Evolutionary conservation across 2,797 vertebrate species (phyloP), one percentile per base, ranked within the genome.

Genomic region (Rhynchonycteris naso): DNA sequence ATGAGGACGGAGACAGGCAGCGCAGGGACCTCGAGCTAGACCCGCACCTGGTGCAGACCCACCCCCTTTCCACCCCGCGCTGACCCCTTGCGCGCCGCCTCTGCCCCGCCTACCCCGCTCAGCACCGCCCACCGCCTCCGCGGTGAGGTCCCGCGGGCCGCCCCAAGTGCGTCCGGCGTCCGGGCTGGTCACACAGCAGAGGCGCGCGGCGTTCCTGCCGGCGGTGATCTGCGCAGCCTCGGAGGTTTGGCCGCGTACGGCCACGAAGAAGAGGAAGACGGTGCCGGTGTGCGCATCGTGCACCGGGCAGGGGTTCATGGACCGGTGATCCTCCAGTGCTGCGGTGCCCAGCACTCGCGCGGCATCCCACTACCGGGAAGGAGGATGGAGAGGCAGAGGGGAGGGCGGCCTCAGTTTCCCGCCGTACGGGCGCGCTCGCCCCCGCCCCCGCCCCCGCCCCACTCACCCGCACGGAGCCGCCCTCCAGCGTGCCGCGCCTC

Each of bases 231-330:
- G 99, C 84, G 99, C 98, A 15, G 98, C 97, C 97, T 99, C 99
- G 0, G 99, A 98, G 0, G 99, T 99, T 97, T 98, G 99, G 72
- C 99, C 99, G 47, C 99, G 98, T 78, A 99, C 99, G 0, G 99
- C 99, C 43, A 99, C 99, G 98, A 99, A 99, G 98, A 99, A 99
- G 72, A 99, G 98, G 98, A 99, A 99, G 94, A 99, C 97, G 0
- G 99, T 99, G n/a, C 98, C 99, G 0, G 99, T 99, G 97, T 99
- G 98, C 66, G 99, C 98, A 0, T 99, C 99, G 0, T 99, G 99
- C 96, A 99, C 98, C 0, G 99, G 99, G 80, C 99, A 99, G 6
- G 99, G 99, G 97, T 99, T 99, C 99, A 99, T 99, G 0, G 99
- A 99, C 4, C 99, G 98, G 96, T 99, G 98, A 58, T 98, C 99